Conservation (phyloP, 1,140 invertebrate species). For the Helicoverpa armigera region DNA sequence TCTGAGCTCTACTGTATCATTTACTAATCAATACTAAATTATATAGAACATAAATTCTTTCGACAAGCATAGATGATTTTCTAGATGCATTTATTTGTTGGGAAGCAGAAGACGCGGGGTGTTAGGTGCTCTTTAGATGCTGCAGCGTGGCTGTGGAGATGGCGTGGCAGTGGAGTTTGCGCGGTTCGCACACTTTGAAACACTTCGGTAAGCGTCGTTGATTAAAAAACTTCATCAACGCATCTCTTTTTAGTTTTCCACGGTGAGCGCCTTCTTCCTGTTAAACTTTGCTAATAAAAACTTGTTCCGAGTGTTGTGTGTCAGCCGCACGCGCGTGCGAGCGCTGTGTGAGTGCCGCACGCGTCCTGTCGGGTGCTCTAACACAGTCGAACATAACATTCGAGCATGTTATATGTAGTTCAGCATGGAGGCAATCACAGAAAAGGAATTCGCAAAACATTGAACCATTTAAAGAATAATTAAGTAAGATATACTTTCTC, state of each 20-base stretch:
- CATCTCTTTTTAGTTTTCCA: constrained; percentile 32
- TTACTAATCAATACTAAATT: no score
- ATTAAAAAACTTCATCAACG: constrained; percentile 47
- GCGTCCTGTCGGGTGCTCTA: no score
- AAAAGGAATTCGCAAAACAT: no score
- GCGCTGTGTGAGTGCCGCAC: not conserved
- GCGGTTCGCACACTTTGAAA: not conserved
- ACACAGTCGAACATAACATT: no score
- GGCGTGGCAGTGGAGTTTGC: not conserved
- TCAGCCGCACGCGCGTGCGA: not conserved
- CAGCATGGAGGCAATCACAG: no score
- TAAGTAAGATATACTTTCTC: no score
- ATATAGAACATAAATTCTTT: no score
- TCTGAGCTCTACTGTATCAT: no score
- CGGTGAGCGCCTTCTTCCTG: constrained; percentile 25
- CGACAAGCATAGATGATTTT: not conserved
- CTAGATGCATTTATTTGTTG: no score
- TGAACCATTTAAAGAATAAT: no score
- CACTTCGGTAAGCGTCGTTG: constrained; percentile 29
- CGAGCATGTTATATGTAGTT: no score
- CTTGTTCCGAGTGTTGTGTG: constrained; percentile 5
- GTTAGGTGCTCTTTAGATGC: not conserved
- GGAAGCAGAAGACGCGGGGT: no score
- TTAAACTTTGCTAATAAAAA: constrained; percentile 41
- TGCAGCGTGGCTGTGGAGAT: not conserved